Conservation (phyloP, 2,888 invertebrate species). For the Parnassius mnemosyne region DNA sequence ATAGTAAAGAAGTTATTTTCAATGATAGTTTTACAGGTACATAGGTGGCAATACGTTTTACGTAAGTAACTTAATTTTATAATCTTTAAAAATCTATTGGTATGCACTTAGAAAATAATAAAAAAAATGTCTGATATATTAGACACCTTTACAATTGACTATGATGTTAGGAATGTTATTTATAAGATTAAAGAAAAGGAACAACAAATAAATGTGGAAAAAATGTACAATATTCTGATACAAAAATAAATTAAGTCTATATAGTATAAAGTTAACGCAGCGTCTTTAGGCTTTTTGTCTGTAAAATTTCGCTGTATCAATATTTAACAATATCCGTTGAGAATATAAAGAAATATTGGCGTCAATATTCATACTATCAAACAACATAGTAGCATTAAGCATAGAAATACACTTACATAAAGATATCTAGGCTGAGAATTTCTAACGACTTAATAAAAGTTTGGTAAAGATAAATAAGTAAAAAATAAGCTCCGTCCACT, state of each 20-base stretch:
- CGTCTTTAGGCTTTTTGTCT: constrained; percentile 25
- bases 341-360: constrained; percentile 30
- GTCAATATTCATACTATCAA: constrained; percentile 29
- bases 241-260: neutral
- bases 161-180: neutral
- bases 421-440: constrained; percentile 34
- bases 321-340: constrained; percentile 23
- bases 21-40: constrained; percentile 14
- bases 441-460: constrained; percentile 16
- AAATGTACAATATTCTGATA: too few relatives aligned
- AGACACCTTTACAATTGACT: constrained; percentile 48
- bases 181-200: neutral
- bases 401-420: constrained; percentile 26
- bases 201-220: neutral
- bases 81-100: neutral
- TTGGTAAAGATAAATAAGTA: too few relatives aligned
- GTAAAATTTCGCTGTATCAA: constrained; percentile 18
- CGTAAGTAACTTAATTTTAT: neutral
- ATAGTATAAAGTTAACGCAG: constrained; percentile 2
- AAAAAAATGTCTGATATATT: constrained; percentile 28
- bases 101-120: neutral
- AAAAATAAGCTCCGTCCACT: too few relatives aligned
- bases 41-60: too few relatives aligned
- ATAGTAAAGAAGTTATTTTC: constrained; percentile 12
- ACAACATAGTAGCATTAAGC: constrained; percentile 34